Conservation (phyloP, 2,888 invertebrate species). For the Cerastis rubricosa region DNA sequence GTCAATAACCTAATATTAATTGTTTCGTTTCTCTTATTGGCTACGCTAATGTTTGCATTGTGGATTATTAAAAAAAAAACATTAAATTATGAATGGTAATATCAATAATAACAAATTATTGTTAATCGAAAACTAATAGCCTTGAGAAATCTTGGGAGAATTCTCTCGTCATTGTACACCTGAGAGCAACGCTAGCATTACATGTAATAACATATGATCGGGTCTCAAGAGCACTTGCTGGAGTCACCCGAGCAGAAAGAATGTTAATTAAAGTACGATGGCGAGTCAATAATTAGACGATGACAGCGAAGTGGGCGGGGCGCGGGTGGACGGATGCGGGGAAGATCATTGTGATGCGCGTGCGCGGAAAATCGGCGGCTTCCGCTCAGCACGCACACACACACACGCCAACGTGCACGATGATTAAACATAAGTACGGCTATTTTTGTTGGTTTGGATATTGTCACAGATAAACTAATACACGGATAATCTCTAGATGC, state of each 20-base stretch:
- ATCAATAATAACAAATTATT: neutral
- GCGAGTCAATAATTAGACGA: slow-evolving; percentile 74
- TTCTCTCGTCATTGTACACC: slow-evolving; percentile 26
- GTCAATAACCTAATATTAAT: slow-evolving; percentile 12
- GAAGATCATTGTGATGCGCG: slow-evolving; percentile 76
- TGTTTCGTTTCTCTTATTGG: slow-evolving; percentile 4
- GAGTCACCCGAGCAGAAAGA: slow-evolving; percentile 64
- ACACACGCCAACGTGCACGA: slow-evolving; percentile 46
- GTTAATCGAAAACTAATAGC: slow-evolving; percentile 1
- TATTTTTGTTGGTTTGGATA: slow-evolving; percentile 39
- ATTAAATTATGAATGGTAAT: neutral
- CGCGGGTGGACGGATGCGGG: slow-evolving; percentile 73
- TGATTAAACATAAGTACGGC: slow-evolving; percentile 56
- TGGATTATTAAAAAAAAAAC: neutral
- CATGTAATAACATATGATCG: slow-evolving; percentile 56
- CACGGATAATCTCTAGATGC: neutral
- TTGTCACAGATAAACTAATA: slow-evolving; percentile 16
- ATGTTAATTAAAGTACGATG: slow-evolving; percentile 65
- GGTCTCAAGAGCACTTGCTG: slow-evolving; percentile 54
- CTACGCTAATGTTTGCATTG: slow-evolving; percentile 5
- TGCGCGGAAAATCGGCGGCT: slow-evolving; percentile 84
- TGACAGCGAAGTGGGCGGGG: slow-evolving; percentile 70
- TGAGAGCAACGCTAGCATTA: slow-evolving; percentile 45
- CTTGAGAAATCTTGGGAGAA: slow-evolving; percentile 14
- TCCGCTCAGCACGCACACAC: slow-evolving; percentile 76